phyloP scores from a whole-genome alignment of 2,113 vertebrate species.

The Pseudopodoces humilis region DNA sequence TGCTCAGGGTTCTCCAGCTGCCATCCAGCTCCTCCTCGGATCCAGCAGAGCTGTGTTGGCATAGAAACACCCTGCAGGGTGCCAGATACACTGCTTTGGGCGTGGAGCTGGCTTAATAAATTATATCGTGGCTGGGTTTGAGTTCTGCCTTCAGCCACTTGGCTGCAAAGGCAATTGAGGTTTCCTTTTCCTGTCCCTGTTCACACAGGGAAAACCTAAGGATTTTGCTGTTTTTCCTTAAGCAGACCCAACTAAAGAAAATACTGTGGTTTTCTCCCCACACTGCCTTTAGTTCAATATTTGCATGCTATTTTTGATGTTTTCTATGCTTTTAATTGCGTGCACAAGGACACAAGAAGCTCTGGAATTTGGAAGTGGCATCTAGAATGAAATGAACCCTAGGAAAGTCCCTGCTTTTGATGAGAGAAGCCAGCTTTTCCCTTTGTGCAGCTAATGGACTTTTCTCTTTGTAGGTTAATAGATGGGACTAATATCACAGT shows the following conservation, averaged over 20 bases:
- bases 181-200: background rate
- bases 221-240: background rate
- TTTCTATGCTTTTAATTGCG: background rate
- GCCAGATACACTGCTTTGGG: background rate
- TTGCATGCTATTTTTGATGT: background rate
- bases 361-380: background rate
- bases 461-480: slow-evolving; percentile 81
- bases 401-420: background rate
- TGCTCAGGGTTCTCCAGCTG: background rate
- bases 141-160: background rate
- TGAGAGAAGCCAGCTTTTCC: background rate
- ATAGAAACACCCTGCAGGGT: background rate
- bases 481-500: slow-evolving; percentile 91
- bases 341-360: background rate
- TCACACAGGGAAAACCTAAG: background rate
- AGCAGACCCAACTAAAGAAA: background rate
- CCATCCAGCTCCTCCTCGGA: background rate
- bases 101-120: background rate
- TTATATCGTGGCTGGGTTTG: background rate
- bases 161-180: background rate
- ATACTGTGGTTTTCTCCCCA: background rate
- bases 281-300: background rate
- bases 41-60: background rate
- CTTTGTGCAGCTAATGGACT: slow-evolving; percentile 35
- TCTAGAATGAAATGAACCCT: background rate